Evolutionary conservation across 2,113 vertebrate genomes (phyloP), one percentile per base, ranked within the genome.

Genomic region (Macroglossus sobrinus): DNA sequence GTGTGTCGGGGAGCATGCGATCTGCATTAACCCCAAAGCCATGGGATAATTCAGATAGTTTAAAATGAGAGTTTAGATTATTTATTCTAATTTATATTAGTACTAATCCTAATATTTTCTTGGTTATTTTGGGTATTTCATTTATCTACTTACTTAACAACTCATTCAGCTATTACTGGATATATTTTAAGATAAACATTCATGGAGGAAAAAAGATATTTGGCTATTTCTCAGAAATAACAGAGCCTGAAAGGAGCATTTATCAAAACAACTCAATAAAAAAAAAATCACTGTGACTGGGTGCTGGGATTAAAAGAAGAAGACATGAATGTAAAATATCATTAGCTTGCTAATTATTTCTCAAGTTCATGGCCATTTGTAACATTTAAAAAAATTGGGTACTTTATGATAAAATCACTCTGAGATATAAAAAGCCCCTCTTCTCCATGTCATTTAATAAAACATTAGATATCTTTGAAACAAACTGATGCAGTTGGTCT

Each of bases 201-300:
- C 94, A 89, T 96, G 38, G 91, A 86, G 74, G 59, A 82, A 96
- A 95, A 92, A 94, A 92, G 72, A 95, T 84, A 55, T 90, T 97
- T 96, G 96, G 97, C 91, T 91, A 94, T 93, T 97, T 97, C 94
- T 98, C 95, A 97, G 96, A 95, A 98, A 97, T 95, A 97, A 96
- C 91, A 97, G 40, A 80, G 82, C 38, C 68, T 75, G 74, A 94
- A 93, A 94, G 74, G 68, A 92, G 33, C 84, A 96, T 95, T 97
- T 95, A 94, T 97, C 94, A 97, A 94, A 97, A 95, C 72, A 95
- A 82, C 47, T 80, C 50, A 89, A 94, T 94, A 57, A n/a, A 75
- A 76, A 87, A 94, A 47, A 84, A 75, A 88, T 47, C 47, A 68
- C 53, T 93, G 15, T 96, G 85, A 78, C 43, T 91, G 43, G 59